Conservation (phyloP, 2,113 vertebrate species). For the Rhea pennata region DNA sequence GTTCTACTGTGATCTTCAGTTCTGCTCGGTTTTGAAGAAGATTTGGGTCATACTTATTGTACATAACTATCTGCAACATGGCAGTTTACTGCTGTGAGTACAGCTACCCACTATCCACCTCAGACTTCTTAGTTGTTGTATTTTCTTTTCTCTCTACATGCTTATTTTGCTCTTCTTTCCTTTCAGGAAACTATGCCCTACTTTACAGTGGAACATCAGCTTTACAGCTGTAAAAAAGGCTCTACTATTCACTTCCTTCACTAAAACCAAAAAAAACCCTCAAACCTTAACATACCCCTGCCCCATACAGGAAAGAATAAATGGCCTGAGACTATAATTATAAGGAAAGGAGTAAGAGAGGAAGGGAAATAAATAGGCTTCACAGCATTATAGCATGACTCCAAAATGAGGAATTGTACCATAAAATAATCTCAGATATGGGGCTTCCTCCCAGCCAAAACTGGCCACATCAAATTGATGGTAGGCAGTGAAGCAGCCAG, state of each 20-base stretch:
- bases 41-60: background rate
- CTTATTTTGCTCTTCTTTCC: background rate
- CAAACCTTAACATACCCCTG: background rate
- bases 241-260: background rate
- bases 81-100: background rate
- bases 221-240: background rate
- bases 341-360: background rate
- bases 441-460: background rate
- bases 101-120: background rate
- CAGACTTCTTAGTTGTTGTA: background rate
- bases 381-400: background rate
- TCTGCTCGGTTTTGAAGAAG: background rate
- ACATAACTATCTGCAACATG: background rate
- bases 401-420: background rate
- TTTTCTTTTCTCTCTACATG: background rate
- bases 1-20: background rate
- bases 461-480: too few species aligned
- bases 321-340: background rate
- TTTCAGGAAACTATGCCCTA: background rate
- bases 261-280: background rate
- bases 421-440: background rate
- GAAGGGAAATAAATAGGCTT: accelerated
- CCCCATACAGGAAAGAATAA: background rate
- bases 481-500: background rate
- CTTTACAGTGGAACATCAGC: background rate